These are phyloP conservation scores for Epizoanthus ramosus DNA, from an alignment of 92 coral and sea anemone genomes.

Conservation along the genomic window DNA sequence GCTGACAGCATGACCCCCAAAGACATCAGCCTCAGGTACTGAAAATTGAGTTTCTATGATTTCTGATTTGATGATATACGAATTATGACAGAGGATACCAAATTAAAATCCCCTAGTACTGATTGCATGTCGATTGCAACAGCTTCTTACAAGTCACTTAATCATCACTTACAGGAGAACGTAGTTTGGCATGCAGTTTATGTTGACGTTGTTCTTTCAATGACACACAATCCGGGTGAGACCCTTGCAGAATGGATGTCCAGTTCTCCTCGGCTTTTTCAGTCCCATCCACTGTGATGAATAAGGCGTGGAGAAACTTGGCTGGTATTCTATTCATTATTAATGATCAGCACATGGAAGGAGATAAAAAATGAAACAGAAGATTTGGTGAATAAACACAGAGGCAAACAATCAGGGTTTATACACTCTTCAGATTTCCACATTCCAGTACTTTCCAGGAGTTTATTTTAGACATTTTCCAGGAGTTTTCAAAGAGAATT, in stretches of 20 bases:
- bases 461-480: too few relatives aligned
- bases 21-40: too few relatives aligned
- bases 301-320: conserved; percentile 41
- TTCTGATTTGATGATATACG: too few relatives aligned
- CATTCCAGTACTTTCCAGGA: too few relatives aligned
- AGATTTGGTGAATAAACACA: too few relatives aligned
- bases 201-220: neutral
- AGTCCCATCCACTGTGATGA: conserved; percentile 45
- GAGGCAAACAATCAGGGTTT: too few relatives aligned
- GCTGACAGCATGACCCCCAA: too few relatives aligned
- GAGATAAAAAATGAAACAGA: too few relatives aligned
- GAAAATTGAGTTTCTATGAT: too few relatives aligned
- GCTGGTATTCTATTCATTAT: conserved; percentile 37
- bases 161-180: neutral
- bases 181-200: neutral
- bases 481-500: too few relatives aligned
- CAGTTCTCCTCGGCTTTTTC: conserved; percentile 57
- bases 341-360: neutral
- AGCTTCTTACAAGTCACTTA: neutral
- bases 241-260: conserved; percentile 44
- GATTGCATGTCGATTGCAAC: too few relatives aligned
- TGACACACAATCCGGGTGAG: neutral
- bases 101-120: neutral
- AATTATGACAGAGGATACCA: neutral
- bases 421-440: too few relatives aligned